These are phyloP conservation scores for Atractosteus spatula DNA, from an alignment of 2,113 vertebrate species.

Conservation along the genomic window DNA sequence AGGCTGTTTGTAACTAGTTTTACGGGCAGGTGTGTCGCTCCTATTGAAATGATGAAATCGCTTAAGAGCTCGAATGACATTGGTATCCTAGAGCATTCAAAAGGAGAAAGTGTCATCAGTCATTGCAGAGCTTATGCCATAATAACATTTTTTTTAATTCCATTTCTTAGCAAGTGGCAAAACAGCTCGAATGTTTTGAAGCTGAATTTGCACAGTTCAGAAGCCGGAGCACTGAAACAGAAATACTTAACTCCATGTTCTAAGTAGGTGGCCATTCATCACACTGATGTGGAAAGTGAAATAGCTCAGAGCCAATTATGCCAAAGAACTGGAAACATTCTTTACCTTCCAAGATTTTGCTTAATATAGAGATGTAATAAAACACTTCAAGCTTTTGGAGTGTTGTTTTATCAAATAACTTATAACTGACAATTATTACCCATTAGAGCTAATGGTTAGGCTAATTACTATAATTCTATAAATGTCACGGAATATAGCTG, in stretches of 20 bases:
- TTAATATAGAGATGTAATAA: constrained; percentile 72
- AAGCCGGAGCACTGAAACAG: constrained; percentile 31
- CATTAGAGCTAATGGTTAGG: constrained; percentile 73
- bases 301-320: constrained; percentile 62
- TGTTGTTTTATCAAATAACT: constrained; percentile 79
- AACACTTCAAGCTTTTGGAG: constrained; percentile 68
- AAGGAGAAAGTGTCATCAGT: neutral
- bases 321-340: constrained; percentile 77
- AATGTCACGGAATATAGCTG: constrained; percentile 73
- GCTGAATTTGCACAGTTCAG: constrained; percentile 27
- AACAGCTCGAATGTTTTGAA: constrained; percentile 24
- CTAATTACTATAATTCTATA: constrained; percentile 82
- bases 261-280: constrained; percentile 65
- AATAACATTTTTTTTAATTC: no score
- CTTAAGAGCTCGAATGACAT: neutral
- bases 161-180: no score
- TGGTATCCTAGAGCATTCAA: neutral
- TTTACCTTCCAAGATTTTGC: constrained; percentile 70
- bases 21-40: neutral
- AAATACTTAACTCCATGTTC: constrained; percentile 41
- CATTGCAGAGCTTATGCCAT: neutral
- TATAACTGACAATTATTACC: constrained; percentile 82
- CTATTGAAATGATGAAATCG: neutral
- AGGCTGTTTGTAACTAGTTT: neutral
- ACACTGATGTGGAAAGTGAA: constrained; percentile 68